Evolutionary conservation across 2,797 vertebrate genomes (phyloP), one percentile per base, ranked within the genome.

Genomic region (Glossophaga mutica): DNA sequence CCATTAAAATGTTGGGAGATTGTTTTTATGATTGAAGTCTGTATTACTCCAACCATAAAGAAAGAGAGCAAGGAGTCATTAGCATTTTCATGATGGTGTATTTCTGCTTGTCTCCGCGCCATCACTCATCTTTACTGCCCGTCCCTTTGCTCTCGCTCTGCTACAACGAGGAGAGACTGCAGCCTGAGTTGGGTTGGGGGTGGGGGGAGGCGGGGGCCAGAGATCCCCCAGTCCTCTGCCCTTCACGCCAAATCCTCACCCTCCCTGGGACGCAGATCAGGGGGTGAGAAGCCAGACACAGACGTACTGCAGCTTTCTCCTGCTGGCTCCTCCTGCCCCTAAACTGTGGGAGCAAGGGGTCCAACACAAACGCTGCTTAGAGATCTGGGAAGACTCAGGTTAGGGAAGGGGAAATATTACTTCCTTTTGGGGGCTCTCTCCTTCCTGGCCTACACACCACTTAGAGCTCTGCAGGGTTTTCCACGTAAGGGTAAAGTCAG

Each of bases 11-110:
- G 98, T 98, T 98, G 98, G 98, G 98, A 98, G 98, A 98, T 98
- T 98, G 98, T 98, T 98, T 98, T 98, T 98, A 98, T 98, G 98
- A 98, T 98, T 98, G 98, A 98, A 98, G 98, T 98, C 98, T 98
- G 98, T 98, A 98, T 98, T 98, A 98, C 98, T 98, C 98, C 98
- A 98, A 98, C 98, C 98, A 98, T 98, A 98, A 98, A 98, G 98
- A 98, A 98, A 98, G 98, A 98, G 98, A 98, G 98, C 98, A 98
- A 98, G 97, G 98, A 98, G 98, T 98, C 98, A 98, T 98, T 98
- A 98, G 98, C 98, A 98, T 98, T 98, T 98, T 98, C 98, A 98
- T 98, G 98, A 98, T 98, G 98, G 98, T 98, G 98, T 98, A 98
- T 98, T 98, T 98, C 98, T 98, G 98, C 98, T 98, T 98, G 98